Evolutionary conservation across 64 coral and sea anemone species (phyloP).

Genomic region (Orbicella faveolata): DNA sequence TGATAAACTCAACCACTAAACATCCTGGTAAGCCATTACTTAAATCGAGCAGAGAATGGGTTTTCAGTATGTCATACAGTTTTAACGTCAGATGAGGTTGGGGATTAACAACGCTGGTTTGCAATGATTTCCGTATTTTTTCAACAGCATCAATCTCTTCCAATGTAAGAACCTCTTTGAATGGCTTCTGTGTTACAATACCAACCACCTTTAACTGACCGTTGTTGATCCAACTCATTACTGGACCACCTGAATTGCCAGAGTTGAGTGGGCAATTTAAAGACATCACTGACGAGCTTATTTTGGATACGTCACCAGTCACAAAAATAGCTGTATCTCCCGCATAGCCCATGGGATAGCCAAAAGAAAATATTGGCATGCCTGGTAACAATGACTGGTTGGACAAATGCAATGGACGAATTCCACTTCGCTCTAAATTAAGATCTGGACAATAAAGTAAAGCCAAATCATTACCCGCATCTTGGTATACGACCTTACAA

Average conservation of each 20-base stretch:
- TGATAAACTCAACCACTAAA: not conserved
- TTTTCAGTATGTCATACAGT: not conserved
- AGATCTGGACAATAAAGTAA: not conserved
- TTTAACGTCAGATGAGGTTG: not conserved
- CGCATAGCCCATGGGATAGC: not conserved
- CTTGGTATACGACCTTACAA: not conserved
- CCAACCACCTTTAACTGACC: too few relatives aligned
- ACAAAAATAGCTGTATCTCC: too few relatives aligned
- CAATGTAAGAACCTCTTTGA: too few relatives aligned
- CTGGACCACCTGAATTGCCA: too few relatives aligned
- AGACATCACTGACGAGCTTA: too few relatives aligned
- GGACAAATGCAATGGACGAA: not conserved
- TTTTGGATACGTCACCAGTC: too few relatives aligned
- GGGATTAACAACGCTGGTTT: too few relatives aligned
- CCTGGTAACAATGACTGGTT: not conserved
- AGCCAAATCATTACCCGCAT: not conserved
- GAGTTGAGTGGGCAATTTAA: too few relatives aligned
- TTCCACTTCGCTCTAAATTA: not conserved
- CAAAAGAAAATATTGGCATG: not conserved
- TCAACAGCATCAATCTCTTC: too few relatives aligned
- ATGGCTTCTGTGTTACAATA: too few relatives aligned
- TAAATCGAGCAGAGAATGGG: conserved; percentile 3
- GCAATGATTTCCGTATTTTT: too few relatives aligned
- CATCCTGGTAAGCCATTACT: not conserved
- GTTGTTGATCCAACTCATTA: too few relatives aligned